A percentile compares a stretch with the other conserved stretches of the same genome.
Conservation (phyloP, 2,113 vertebrate genomes). For the Piaya cayana region DNA sequence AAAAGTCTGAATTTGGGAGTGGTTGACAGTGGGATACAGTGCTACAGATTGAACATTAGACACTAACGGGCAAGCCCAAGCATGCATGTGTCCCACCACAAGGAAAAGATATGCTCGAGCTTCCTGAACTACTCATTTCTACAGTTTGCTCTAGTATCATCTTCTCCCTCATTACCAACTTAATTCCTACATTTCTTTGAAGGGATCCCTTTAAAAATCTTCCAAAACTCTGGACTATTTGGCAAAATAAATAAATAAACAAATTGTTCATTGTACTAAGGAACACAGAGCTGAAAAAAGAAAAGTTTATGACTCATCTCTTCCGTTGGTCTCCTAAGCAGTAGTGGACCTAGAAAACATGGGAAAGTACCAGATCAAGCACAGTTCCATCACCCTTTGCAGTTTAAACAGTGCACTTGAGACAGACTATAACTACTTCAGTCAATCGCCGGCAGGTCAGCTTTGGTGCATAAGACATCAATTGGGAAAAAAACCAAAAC, state of each 20-base stretch:
- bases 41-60: slow-evolving; percentile 24
- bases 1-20: slow-evolving; percentile 18
- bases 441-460: neutral
- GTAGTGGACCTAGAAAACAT: neutral
- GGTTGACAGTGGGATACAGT: slow-evolving; percentile 59
- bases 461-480: neutral
- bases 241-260: neutral
- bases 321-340: neutral
- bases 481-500: neutral
- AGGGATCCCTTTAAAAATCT: neutral
- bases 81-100: neutral
- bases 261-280: neutral
- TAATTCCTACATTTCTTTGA: neutral
- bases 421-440: neutral
- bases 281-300: neutral
- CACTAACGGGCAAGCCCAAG: neutral
- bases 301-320: neutral
- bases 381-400: neutral
- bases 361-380: neutral
- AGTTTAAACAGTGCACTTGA: neutral
- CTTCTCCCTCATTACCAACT: neutral
- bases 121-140: neutral
- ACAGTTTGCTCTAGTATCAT: neutral
- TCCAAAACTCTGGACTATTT: neutral
- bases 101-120: neutral